These are phyloP conservation scores for Cynopterus brachyotis DNA, from an alignment of 2,113 vertebrate species.

Conservation along the genomic window DNA sequence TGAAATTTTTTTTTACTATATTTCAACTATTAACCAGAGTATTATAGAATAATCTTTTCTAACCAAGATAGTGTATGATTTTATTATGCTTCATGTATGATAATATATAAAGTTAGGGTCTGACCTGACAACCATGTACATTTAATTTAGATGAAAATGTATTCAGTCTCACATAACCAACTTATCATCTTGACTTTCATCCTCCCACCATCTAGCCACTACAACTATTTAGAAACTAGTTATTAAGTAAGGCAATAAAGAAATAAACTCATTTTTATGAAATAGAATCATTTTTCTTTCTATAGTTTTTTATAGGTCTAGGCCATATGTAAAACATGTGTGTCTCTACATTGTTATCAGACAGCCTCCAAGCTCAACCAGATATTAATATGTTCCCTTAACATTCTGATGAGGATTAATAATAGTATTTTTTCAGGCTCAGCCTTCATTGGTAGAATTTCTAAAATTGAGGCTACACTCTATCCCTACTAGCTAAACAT, in stretches of 20 bases:
- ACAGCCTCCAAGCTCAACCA: background rate
- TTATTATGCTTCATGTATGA: background rate
- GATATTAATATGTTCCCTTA: background rate
- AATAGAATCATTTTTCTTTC: background rate
- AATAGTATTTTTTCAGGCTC: background rate
- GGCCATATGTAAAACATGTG: background rate
- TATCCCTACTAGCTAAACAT: background rate
- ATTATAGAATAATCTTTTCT: background rate
- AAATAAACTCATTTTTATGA: background rate
- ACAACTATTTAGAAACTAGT: background rate
- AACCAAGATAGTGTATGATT: background rate
- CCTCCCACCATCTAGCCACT: background rate
- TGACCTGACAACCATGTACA: background rate
- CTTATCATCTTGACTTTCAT: background rate
- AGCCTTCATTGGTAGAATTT: background rate
- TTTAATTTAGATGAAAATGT: constrained; percentile 33
- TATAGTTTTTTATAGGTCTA: background rate
- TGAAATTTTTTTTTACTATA: constrained; percentile 4
- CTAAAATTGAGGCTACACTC: background rate
- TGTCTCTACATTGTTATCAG: background rate
- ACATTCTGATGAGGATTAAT: background rate
- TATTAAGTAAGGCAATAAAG: background rate
- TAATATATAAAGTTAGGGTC: background rate
- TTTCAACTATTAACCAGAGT: background rate
- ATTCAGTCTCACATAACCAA: background rate